Evolutionary conservation across 2,113 vertebrate species (phyloP).

Genomic region (Tinamus guttatus): DNA sequence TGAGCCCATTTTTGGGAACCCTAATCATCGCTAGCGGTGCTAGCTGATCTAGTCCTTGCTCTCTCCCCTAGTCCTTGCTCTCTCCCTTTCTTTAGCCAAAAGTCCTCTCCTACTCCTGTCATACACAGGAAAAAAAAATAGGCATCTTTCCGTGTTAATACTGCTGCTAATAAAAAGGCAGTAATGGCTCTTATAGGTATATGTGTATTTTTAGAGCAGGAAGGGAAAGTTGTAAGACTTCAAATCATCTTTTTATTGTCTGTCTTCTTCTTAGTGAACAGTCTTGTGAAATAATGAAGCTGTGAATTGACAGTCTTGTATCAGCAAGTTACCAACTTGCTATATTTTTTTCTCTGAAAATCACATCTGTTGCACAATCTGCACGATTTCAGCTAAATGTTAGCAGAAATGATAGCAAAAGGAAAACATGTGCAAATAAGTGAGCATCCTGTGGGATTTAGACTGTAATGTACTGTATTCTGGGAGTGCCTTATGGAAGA

Average conservation of each 20-base stretch:
- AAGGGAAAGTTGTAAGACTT: not conserved
- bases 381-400: not conserved
- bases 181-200: not conserved
- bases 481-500: not conserved
- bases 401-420: not conserved
- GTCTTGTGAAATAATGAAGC: not conserved
- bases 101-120: not conserved
- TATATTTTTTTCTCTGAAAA: not conserved
- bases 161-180: not conserved
- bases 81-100: not conserved
- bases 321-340: not conserved
- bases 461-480: fast-evolving
- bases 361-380: not conserved
- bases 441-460: not conserved
- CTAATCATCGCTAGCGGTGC: no score
- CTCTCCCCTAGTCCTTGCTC: not conserved
- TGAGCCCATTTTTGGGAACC: no score
- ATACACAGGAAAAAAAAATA: not conserved
- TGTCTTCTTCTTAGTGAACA: not conserved
- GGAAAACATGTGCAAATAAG: not conserved
- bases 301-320: not conserved
- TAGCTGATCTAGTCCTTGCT: not conserved
- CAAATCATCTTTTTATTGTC: not conserved
- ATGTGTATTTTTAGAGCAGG: not conserved
- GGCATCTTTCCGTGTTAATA: not conserved